A percentile compares a stretch with the other conserved stretches of the same genome.
Conservation (phyloP, 92 coral and sea anemone species). For the Phenganax marumi region DNA sequence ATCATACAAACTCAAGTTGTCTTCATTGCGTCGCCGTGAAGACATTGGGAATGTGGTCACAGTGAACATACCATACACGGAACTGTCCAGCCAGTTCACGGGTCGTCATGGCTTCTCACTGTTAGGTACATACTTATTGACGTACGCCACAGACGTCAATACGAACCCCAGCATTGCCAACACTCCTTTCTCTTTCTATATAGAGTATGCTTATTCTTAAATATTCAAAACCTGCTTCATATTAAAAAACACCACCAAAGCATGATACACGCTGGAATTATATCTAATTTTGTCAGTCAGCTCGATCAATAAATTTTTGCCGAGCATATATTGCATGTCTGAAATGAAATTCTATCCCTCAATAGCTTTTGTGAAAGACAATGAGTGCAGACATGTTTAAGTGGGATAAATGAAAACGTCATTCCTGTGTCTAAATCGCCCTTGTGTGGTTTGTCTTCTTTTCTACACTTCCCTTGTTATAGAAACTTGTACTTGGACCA, state of each 20-base stretch:
- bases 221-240: too few species aligned
- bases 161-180: too few species aligned
- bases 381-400: conserved; percentile 9
- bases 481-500: too few species aligned
- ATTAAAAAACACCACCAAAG: neutral
- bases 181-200: too few species aligned
- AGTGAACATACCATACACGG: neutral
- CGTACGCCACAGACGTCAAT: too few species aligned
- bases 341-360: neutral
- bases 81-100: neutral
- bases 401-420: neutral
- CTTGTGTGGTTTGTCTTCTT: too few species aligned
- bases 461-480: too few species aligned
- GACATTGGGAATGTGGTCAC: conserved; percentile 11
- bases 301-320: neutral
- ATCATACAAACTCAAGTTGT: conserved; percentile 29
- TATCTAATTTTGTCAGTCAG: neutral
- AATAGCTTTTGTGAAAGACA: conserved; percentile 4
- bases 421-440: neutral
- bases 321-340: neutral
- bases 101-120: neutral
- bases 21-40: conserved; percentile 23
- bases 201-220: too few species aligned
- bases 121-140: neutral
- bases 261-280: neutral